Conservation (phyloP, 2,113 vertebrate species). For the Macaca mulatta region DNA sequence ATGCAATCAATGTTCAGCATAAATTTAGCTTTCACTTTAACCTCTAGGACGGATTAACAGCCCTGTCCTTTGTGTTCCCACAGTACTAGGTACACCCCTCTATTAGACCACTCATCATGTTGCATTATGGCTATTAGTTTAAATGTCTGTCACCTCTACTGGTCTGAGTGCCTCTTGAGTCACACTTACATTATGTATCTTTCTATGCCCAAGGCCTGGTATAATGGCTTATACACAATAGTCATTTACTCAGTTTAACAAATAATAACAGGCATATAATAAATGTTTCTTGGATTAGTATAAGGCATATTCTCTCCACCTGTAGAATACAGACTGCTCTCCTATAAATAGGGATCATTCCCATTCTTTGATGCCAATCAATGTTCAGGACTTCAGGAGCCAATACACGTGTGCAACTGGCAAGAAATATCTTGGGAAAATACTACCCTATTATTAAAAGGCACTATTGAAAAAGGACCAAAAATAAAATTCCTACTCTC, state of each 20-base stretch:
- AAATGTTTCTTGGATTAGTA: background rate
- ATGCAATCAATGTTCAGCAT: background rate
- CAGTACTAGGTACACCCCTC: background rate
- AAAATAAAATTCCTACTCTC: slow-evolving; percentile 58
- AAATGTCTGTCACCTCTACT: background rate
- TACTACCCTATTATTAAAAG: slow-evolving; percentile 63
- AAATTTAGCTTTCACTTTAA: background rate
- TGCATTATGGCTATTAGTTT: slow-evolving; percentile 14
- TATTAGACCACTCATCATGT: background rate
- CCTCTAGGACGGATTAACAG: background rate
- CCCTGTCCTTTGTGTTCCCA: background rate
- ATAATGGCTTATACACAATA: background rate
- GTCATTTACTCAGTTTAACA: background rate
- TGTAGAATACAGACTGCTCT: background rate
- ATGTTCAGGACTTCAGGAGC: background rate
- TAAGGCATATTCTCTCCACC: background rate
- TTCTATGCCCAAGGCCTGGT: background rate
- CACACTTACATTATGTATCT: background rate
- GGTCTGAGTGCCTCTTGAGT: background rate
- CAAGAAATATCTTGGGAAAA: slow-evolving; percentile 63
- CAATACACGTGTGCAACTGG: slow-evolving; percentile 55
- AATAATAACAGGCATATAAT: background rate
- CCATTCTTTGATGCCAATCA: slow-evolving; percentile 15
- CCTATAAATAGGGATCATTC: background rate
- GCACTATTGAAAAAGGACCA: slow-evolving; percentile 50